A percentile compares a stretch with the other conserved stretches of the same genome.
These are phyloP conservation scores for Drosophila eugracilis DNA, from an alignment of 1,140 invertebrate species.

Conservation along the genomic window DNA sequence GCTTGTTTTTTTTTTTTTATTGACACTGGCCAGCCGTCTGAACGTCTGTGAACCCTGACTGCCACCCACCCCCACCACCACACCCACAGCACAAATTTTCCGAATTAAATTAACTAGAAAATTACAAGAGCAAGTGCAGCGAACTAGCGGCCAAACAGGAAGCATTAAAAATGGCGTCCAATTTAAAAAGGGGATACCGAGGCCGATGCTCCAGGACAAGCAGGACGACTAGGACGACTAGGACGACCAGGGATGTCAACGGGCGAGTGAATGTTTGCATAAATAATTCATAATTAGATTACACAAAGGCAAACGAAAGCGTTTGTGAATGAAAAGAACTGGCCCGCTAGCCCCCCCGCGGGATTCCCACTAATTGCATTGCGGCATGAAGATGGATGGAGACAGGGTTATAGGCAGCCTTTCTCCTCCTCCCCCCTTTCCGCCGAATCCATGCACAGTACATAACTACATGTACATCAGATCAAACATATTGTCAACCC, in stretches of 20 bases:
- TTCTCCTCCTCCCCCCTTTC: too few relatives aligned
- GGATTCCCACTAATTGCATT: slow-evolving; percentile 59
- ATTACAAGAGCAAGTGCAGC: slow-evolving; percentile 27
- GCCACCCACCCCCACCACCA: not conserved
- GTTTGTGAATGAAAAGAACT: slow-evolving; percentile 48
- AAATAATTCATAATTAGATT: slow-evolving; percentile 80
- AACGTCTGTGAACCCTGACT: slow-evolving; percentile 38
- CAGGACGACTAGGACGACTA: too few relatives aligned
- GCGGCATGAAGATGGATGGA: slow-evolving; percentile 8
- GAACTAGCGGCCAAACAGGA: slow-evolving; percentile 14
- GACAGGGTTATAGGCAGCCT: not conserved
- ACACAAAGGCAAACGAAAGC: slow-evolving; percentile 67
- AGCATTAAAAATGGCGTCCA: slow-evolving; percentile 58
- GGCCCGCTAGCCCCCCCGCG: not conserved
- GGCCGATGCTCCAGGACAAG: slow-evolving; percentile 4
- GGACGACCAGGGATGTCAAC: slow-evolving; percentile 13
- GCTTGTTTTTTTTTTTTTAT: too few relatives aligned
- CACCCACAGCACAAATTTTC: slow-evolving; percentile 1
- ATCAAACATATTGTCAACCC: not conserved
- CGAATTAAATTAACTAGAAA: slow-evolving; percentile 62
- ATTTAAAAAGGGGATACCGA: slow-evolving; percentile 46
- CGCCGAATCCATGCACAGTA: too few relatives aligned
- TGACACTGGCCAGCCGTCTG: slow-evolving; percentile 9
- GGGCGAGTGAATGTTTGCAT: slow-evolving; percentile 60
- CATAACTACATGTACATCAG: not conserved